These are phyloP conservation scores for Pristionchus arcanus DNA, from an alignment of 2,888 invertebrate genomes.

Conservation along the genomic window DNA sequence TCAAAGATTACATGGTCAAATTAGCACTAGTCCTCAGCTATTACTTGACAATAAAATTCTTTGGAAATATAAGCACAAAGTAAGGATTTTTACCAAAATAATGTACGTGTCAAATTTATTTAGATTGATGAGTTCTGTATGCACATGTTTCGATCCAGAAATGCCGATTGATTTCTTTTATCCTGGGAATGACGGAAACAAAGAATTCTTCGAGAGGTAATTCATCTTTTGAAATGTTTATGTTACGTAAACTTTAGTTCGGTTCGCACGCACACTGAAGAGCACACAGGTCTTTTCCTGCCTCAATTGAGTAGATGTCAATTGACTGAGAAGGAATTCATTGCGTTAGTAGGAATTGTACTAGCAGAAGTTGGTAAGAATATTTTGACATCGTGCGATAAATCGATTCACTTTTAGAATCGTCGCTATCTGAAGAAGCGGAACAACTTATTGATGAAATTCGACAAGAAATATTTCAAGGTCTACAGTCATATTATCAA, in stretches of 20 bases:
- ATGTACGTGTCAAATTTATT: too few relatives aligned
- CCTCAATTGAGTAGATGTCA: neutral
- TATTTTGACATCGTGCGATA: neutral
- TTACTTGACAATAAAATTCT: neutral
- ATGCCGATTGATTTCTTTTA: neutral
- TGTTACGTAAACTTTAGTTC: neutral
- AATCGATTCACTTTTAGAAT: neutral
- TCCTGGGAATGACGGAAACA: neutral
- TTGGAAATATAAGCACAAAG: neutral
- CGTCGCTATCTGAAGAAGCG: neutral
- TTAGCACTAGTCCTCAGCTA: neutral
- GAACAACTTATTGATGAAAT: neutral
- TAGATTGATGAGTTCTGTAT: slow-evolving; percentile 18
- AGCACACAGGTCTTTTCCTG: neutral
- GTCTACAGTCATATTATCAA: neutral
- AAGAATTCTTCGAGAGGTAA: neutral
- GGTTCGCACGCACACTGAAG: neutral
- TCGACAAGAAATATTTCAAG: neutral
- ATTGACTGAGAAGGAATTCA: neutral
- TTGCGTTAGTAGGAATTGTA: neutral
- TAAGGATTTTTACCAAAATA: neutral
- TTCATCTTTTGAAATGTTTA: too few relatives aligned
- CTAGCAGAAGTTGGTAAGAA: neutral
- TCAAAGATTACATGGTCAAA: neutral
- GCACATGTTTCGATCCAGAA: neutral